Conservation (phyloP, 2,797 vertebrate genomes). For the Manis pentadactyla region DNA sequence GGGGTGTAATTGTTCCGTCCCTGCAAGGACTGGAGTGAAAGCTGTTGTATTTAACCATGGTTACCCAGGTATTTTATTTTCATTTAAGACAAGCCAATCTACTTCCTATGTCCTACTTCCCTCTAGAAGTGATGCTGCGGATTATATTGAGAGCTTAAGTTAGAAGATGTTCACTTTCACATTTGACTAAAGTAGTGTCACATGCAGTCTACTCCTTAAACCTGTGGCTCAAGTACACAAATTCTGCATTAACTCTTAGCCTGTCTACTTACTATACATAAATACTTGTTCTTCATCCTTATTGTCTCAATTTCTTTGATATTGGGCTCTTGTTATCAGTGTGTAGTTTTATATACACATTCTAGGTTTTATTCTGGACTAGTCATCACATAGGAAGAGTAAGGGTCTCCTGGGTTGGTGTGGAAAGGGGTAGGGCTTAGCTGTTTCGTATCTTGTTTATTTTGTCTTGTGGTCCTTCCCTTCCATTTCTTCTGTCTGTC, state of each 20-base stretch:
- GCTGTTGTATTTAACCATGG: background rate
- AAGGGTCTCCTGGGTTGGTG: slow-evolving; percentile 68
- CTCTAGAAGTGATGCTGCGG: slow-evolving; percentile 14
- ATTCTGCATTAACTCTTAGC: slow-evolving; percentile 2
- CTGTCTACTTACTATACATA: background rate
- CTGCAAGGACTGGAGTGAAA: background rate
- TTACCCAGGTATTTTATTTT: background rate
- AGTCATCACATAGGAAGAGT: background rate
- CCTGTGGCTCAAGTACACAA: background rate
- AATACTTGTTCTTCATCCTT: slow-evolving; percentile 45
- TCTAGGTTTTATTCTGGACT: slow-evolving; percentile 66
- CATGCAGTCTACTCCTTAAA: slow-evolving; percentile 7
- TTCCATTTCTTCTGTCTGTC: slow-evolving; percentile 67
- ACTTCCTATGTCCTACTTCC: background rate
- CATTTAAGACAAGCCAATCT: background rate
- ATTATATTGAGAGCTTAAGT: background rate
- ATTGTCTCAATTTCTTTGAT: slow-evolving; percentile 49
- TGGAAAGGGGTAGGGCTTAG: slow-evolving; percentile 65
- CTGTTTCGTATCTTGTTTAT: slow-evolving; percentile 72
- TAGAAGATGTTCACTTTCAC: slow-evolving; percentile 11
- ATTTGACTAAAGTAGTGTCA: slow-evolving; percentile 27
- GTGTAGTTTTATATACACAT: slow-evolving; percentile 1
- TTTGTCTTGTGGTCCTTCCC: slow-evolving; percentile 80
- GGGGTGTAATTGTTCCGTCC: background rate
- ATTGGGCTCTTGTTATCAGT: slow-evolving; percentile 52